These are phyloP conservation scores for Lottia scabra DNA, from an alignment of 2,888 invertebrate species.

Conservation along the genomic window DNA sequence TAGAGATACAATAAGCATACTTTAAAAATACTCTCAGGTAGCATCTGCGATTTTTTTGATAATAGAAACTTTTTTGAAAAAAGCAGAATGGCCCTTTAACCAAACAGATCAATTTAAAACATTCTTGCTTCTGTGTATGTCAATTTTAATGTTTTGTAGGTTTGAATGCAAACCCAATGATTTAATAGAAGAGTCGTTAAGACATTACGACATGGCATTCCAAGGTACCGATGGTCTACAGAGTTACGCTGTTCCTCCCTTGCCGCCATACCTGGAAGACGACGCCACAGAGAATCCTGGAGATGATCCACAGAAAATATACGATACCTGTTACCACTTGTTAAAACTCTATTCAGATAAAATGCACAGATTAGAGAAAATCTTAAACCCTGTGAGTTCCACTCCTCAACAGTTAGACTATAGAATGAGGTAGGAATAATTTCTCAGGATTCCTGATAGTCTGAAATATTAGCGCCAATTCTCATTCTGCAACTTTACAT, in stretches of 20 bases:
- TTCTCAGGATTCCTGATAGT: not conserved
- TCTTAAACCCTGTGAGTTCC: constrained; percentile 81
- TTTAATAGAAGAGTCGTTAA: constrained; percentile 79
- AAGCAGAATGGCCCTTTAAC: too few species aligned
- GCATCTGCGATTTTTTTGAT: too few species aligned
- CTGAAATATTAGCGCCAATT: not conserved
- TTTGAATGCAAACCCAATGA: constrained; percentile 80
- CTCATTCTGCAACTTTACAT: too few species aligned
- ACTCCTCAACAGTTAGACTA: constrained; percentile 86
- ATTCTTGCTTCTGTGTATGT: too few species aligned
- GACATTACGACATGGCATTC: constrained; percentile 78
- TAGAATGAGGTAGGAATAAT: constrained; percentile 70
- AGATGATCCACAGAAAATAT: constrained; percentile 31
- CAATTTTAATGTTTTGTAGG: constrained; percentile 70
- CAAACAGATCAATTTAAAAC: too few species aligned
- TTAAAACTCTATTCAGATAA: constrained; percentile 79
- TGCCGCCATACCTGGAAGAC: constrained; percentile 64
- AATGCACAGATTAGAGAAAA: constrained; percentile 74
- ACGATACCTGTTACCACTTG: constrained; percentile 84
- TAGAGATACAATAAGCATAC: too few species aligned
- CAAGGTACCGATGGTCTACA: constrained; percentile 38
- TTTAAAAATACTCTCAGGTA: too few species aligned
- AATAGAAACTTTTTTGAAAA: too few species aligned
- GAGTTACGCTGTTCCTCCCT: constrained; percentile 61
- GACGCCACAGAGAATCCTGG: constrained; percentile 25